Evolutionary conservation across 2,888 invertebrate genomes (phyloP).

Genomic region (Rosalia funebris): DNA sequence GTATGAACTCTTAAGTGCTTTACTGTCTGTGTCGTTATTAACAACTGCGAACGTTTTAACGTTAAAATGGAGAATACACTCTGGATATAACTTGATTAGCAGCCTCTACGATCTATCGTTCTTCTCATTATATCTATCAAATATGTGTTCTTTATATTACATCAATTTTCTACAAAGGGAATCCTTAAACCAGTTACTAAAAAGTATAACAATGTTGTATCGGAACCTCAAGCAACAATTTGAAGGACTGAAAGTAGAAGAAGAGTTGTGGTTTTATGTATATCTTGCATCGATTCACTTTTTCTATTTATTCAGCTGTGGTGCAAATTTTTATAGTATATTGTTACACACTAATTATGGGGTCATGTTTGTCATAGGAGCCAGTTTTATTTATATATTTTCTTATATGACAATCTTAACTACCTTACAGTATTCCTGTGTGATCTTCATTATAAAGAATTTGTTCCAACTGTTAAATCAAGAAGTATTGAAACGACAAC

Average conservation of each 20-base stretch:
- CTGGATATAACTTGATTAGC: not conserved
- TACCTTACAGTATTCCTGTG: constrained; percentile 1
- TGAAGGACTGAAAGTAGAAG: not conserved
- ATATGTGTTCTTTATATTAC: constrained; percentile 2
- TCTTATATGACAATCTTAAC: constrained; percentile 3
- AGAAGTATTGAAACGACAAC: not conserved
- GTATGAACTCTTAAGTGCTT: not conserved
- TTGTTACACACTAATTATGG: not conserved
- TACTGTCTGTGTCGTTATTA: not conserved
- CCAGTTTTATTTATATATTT: not conserved
- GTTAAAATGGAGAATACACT: not conserved
- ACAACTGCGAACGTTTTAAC: not conserved
- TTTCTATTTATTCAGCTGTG: not conserved
- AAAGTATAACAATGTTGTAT: not conserved
- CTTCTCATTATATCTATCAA: not conserved
- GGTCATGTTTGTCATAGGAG: not conserved
- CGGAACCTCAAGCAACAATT: not conserved
- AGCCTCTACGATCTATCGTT: not conserved
- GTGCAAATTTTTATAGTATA: not conserved
- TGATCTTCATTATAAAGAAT: constrained; percentile 8
- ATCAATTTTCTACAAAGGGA: not conserved
- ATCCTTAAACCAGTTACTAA: not conserved
- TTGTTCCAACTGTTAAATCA: not conserved
- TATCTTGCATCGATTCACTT: constrained; percentile 3
- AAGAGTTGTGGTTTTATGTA: not conserved